A percentile compares a stretch with the other conserved stretches of the same genome.
phyloP scores from a whole-genome alignment of 2,797 vertebrate species.

The Sebastes diploproa region DNA sequence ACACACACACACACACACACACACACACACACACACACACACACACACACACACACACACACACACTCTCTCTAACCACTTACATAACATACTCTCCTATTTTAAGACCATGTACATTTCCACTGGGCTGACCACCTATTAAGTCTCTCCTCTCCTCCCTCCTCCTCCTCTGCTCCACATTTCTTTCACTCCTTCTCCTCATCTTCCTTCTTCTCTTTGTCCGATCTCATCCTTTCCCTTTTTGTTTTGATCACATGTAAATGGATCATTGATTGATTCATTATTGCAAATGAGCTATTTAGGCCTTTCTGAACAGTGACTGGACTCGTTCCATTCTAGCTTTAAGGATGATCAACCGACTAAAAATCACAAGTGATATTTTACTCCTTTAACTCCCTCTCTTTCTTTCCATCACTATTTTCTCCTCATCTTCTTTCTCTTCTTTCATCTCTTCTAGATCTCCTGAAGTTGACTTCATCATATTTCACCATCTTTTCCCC shows the following conservation, averaged over 20 bases:
- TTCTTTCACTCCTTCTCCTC: constrained; percentile 7
- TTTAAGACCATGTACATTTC: constrained; percentile 82
- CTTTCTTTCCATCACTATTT: too few relatives aligned
- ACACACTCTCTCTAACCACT: constrained; percentile 56
- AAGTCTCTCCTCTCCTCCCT: constrained; percentile 30
- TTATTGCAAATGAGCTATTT: background rate
- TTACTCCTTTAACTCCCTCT: background rate
- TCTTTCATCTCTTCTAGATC: background rate
- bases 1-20: constrained; percentile 39
- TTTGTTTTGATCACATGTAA: background rate
- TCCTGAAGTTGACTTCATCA: too few relatives aligned
- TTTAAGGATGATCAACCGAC: background rate
- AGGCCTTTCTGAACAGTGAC: background rate
- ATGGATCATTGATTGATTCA: background rate
- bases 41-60: constrained; percentile 35
- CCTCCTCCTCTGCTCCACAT: constrained; percentile 15
- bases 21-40: constrained; percentile 33
- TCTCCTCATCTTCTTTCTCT: background rate
- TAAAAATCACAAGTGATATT: background rate
- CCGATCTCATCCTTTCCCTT: background rate
- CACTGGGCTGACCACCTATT: constrained; percentile 66
- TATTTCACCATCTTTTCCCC: background rate
- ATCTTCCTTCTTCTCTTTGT: background rate
- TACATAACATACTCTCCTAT: constrained; percentile 79
- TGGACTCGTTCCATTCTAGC: background rate